These are phyloP conservation scores for Coenobita brevimanus DNA, from an alignment of 1,140 invertebrate species.

Conservation along the genomic window DNA sequence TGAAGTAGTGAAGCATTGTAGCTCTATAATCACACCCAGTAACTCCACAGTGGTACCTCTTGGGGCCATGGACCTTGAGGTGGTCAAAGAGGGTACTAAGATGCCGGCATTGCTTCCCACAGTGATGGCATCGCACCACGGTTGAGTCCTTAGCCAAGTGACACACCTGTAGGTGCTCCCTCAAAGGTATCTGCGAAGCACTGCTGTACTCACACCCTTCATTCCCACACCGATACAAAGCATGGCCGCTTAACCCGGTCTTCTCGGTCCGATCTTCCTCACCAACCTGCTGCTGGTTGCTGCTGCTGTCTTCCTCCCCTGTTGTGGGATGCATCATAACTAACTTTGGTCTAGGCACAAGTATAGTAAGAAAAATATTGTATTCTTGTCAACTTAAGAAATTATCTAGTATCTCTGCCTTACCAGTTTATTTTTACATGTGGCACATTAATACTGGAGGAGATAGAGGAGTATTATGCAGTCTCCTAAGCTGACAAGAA, in stretches of 20 bases:
- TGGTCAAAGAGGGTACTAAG: constrained; percentile 66
- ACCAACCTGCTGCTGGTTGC: neutral
- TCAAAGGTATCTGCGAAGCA: constrained; percentile 72
- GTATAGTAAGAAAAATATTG: too few relatives aligned
- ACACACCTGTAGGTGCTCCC: constrained; percentile 76
- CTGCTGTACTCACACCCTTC: constrained; percentile 72
- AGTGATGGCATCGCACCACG: constrained; percentile 76
- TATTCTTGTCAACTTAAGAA: too few relatives aligned
- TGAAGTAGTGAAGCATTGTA: constrained; percentile 72
- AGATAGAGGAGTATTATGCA: too few relatives aligned
- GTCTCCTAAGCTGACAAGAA: too few relatives aligned
- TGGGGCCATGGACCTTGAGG: constrained; percentile 74
- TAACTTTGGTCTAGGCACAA: too few relatives aligned
- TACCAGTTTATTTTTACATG: too few relatives aligned
- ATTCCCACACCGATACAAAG: constrained; percentile 76
- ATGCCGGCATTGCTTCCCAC: constrained; percentile 72
- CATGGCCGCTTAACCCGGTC: constrained; percentile 58
- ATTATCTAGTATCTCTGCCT: too few relatives aligned
- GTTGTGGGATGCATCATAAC: neutral
- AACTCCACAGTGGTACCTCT: constrained; percentile 76
- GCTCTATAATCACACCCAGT: constrained; percentile 70
- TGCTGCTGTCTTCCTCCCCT: constrained; percentile 38
- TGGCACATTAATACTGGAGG: too few relatives aligned
- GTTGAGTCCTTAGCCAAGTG: constrained; percentile 68
- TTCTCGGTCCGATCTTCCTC: constrained; percentile 49